phyloP scores from a whole-genome alignment of 2,888 invertebrate genomes.

The Aradus depressus region DNA sequence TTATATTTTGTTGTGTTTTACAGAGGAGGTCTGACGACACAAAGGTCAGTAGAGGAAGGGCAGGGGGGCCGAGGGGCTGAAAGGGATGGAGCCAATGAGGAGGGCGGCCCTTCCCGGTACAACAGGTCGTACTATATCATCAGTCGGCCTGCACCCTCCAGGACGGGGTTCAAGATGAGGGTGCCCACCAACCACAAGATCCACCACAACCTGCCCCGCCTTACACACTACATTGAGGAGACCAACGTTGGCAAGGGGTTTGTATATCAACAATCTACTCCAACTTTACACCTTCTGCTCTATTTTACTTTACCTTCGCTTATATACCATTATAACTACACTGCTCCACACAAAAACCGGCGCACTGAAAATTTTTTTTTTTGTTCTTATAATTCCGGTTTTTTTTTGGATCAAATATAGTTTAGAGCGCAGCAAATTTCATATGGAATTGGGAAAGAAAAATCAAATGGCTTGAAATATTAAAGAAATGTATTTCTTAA shows the following conservation, averaged over 20 bases:
- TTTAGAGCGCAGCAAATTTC: too few species aligned
- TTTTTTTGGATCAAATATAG: too few species aligned
- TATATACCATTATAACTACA: too few species aligned
- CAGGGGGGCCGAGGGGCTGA: conserved; percentile 3
- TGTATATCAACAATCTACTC: too few species aligned
- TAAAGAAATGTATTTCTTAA: too few species aligned
- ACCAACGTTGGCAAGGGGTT: conserved; percentile 72
- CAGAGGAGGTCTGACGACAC: neutral
- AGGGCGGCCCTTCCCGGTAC: conserved; percentile 6
- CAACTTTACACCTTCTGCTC: neutral
- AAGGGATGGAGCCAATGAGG: conserved; percentile 1
- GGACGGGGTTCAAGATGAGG: conserved; percentile 15
- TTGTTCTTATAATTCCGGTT: too few species aligned
- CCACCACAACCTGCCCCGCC: conserved; percentile 56
- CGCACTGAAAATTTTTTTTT: too few species aligned
- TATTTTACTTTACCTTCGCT: too few species aligned
- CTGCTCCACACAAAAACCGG: too few species aligned
- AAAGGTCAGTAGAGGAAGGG: neutral
- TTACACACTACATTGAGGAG: conserved; percentile 75
- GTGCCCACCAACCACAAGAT: conserved; percentile 31
- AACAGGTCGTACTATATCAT: conserved; percentile 21
- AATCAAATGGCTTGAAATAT: too few species aligned
- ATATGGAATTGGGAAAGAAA: too few species aligned
- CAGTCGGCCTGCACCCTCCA: conserved; percentile 21
- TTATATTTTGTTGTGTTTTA: neutral